These are phyloP conservation scores for Lycodopsis pacificus DNA, from an alignment of 2,797 vertebrate genomes.

Conservation along the genomic window DNA sequence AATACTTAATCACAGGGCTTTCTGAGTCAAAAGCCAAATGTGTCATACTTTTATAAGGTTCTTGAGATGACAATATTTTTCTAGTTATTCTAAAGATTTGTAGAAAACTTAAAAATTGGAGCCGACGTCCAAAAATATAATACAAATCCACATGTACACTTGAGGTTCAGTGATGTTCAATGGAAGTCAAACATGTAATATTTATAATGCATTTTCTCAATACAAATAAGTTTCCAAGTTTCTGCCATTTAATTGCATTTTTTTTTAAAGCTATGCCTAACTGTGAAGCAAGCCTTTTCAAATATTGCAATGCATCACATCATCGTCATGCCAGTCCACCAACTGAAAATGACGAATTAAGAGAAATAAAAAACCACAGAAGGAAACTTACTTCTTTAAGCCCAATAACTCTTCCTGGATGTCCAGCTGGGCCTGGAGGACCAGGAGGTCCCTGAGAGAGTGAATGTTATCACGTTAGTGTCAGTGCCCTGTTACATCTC, in stretches of 20 bases:
- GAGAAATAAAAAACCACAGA: neutral
- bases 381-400: constrained; percentile 91
- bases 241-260: neutral
- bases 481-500: neutral
- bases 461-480: neutral
- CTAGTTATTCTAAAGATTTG: neutral
- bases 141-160: neutral
- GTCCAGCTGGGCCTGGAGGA: constrained; percentile 89
- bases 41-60: neutral
- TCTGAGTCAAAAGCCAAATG: neutral
- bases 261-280: neutral
- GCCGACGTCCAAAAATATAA: neutral
- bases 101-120: neutral
- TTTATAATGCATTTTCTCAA: neutral
- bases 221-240: neutral
- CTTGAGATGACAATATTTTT: neutral
- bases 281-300: neutral
- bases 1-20: neutral
- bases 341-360: neutral
- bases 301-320: neutral
- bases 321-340: neutral
- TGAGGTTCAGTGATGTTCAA: neutral
- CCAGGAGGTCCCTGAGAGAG: constrained; percentile 87
- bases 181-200: neutral
- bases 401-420: constrained; percentile 85